phyloP scores from a whole-genome alignment of 1,140 invertebrate species.

The Aphaenogaster rudis region DNA sequence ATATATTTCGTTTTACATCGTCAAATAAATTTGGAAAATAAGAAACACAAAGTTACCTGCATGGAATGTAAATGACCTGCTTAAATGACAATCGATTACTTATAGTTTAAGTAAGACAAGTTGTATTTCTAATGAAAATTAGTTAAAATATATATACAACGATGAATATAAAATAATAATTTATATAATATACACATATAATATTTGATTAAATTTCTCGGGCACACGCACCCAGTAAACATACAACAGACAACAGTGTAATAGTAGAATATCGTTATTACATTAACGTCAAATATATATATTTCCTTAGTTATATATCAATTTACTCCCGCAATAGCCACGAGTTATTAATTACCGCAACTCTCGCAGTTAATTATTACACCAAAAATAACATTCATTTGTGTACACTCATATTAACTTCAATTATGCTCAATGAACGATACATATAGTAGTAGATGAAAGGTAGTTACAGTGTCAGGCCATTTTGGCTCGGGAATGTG shows the following conservation, averaged over 20 bases:
- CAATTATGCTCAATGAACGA: conserved; percentile 79
- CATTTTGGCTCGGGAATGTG: conserved; percentile 81
- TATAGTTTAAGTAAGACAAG: conserved; percentile 74
- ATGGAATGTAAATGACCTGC: conserved; percentile 35
- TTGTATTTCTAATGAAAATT: conserved; percentile 81
- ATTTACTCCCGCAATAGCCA: conserved; percentile 70
- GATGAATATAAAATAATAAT: conserved; percentile 85
- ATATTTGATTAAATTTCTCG: conserved; percentile 81
- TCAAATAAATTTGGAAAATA: conserved; percentile 32
- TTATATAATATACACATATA: conserved; percentile 80
- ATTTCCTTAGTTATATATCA: conserved; percentile 77
- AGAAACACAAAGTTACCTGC: conserved; percentile 11
- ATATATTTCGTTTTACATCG: neutral
- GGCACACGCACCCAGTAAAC: conserved; percentile 76
- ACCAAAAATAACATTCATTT: conserved; percentile 83
- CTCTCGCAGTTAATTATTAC: conserved; percentile 76
- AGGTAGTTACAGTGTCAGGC: conserved; percentile 81
- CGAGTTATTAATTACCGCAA: conserved; percentile 70
- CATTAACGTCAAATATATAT: conserved; percentile 83
- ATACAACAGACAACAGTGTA: conserved; percentile 85
- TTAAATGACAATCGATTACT: conserved; percentile 65
- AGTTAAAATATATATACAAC: conserved; percentile 84
- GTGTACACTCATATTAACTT: conserved; percentile 81
- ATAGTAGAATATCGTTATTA: conserved; percentile 85
- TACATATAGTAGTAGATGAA: conserved; percentile 80